phyloP scores from a whole-genome alignment of 2,888 invertebrate species.

The Drosophila demipolita region DNA sequence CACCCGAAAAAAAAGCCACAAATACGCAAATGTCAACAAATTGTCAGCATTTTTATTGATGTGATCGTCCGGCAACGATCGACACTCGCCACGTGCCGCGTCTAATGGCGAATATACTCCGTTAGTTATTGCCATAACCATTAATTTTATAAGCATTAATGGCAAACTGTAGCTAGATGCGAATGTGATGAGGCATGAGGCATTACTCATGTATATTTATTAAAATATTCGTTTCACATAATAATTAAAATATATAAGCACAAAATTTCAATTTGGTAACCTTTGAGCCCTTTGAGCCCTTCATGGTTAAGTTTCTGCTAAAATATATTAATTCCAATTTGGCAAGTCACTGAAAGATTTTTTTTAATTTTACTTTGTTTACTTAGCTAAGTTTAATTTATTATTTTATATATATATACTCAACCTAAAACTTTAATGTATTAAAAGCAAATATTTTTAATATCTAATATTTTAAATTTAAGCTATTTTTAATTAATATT shows the following conservation, averaged over 20 bases:
- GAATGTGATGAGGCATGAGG: background rate
- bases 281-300: background rate
- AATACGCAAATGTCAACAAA: constrained; percentile 67
- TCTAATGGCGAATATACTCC: constrained; percentile 28
- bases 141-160: constrained; percentile 8
- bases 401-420: background rate
- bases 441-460: background rate
- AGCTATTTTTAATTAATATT: background rate
- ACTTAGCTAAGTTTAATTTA: background rate
- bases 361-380: background rate
- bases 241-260: constrained; percentile 1
- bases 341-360: background rate
- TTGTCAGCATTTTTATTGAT: constrained; percentile 68
- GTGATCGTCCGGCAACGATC: constrained; percentile 51
- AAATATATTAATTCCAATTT: background rate
- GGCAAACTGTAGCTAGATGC: constrained; percentile 22
- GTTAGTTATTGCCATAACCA: constrained; percentile 6
- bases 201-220: background rate
- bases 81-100: constrained; percentile 60
- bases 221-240: background rate
- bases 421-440: background rate
- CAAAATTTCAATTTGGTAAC: background rate
- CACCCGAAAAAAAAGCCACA: constrained; percentile 28
- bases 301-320: background rate
- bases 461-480: background rate